A percentile compares a stretch with the other conserved stretches of the same genome.
These are phyloP conservation scores for Drosophila robusta DNA, from an alignment of 2,888 invertebrate species.

Conservation along the genomic window DNA sequence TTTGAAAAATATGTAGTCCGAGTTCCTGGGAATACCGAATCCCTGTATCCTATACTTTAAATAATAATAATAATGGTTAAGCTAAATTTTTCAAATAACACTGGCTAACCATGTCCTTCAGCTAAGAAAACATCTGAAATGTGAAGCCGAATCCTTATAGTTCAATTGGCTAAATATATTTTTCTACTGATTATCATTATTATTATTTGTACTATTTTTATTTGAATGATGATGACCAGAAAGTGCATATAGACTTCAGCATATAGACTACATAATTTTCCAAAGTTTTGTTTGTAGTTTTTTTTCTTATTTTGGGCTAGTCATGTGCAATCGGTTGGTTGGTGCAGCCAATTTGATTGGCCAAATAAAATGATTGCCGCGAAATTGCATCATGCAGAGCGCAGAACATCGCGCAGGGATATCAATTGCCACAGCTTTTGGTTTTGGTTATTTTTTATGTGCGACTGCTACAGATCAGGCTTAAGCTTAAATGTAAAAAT, in stretches of 20 bases:
- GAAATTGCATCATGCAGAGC: conserved; percentile 59
- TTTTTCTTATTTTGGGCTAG: conserved; percentile 35
- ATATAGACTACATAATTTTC: not conserved
- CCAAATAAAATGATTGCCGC: conserved; percentile 61
- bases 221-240: not conserved
- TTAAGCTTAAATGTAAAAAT: conserved; percentile 46
- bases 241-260: conserved; percentile 26
- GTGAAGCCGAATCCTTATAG: too few species aligned
- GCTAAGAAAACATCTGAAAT: too few species aligned
- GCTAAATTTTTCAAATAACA: too few species aligned
- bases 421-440: conserved; percentile 29
- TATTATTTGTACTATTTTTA: too few species aligned
- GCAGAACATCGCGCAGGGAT: conserved; percentile 54
- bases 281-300: conserved; percentile 25
- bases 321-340: conserved; percentile 48
- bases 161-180: too few species aligned
- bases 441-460: conserved; percentile 18
- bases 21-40: too few species aligned
- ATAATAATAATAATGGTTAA: too few species aligned
- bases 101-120: too few species aligned
- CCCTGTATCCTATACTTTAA: too few species aligned
- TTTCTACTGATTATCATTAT: too few species aligned
- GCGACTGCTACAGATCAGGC: conserved; percentile 9
- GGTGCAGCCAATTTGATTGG: conserved; percentile 44
- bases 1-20: too few species aligned